Evolutionary conservation across 2,888 invertebrate species (phyloP), one percentile per base, ranked within the genome.

Genomic region (Lomographa bimaculata): DNA sequence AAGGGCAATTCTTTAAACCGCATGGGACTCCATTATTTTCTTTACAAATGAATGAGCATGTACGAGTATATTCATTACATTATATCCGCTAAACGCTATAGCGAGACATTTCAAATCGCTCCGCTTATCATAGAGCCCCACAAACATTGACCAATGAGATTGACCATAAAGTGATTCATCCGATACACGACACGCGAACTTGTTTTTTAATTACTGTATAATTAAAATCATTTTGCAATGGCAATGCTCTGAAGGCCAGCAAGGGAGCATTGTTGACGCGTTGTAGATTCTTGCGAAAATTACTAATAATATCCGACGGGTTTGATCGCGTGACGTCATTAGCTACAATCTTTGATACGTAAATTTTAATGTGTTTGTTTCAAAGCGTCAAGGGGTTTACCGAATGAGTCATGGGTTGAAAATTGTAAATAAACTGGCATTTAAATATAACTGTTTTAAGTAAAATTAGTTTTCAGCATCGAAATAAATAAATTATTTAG

Each of bases 181-280:
- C 47, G 49, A 47, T 59, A 70, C 39, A 60, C 71, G 56, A 69
- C 61, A 62, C 57, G 56, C 63, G 43, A 50, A 51, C 43, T 56
- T 49, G 46, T 57, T 63, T 59, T 26, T 3, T 63, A 60, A 65
- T 63, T 54, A 44, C 48, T 47, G 45, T 55, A 62, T 67, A 64
- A 75, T 73, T 74, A 67, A 54, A 58, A 50, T 53, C 37, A 46
- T 61, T 68, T 70, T 72, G 60, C 66, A 56, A 54, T 54, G 50
- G 37, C 49, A 38, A 40, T 41, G 29, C 20, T 35, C 18, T 19
- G 51, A 63, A 56, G 61, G 62, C 41, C 51, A 18, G 8, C 21
- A 6, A n/a, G 29, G 9, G 24, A 17, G 25, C 30, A 32, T 24
- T 32, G 18, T 38, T 57, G 58, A 55, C 64, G 60, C 48, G 57